Conservation (phyloP, 1,140 invertebrate genomes). For the Caenorhabditis briggsae region DNA sequence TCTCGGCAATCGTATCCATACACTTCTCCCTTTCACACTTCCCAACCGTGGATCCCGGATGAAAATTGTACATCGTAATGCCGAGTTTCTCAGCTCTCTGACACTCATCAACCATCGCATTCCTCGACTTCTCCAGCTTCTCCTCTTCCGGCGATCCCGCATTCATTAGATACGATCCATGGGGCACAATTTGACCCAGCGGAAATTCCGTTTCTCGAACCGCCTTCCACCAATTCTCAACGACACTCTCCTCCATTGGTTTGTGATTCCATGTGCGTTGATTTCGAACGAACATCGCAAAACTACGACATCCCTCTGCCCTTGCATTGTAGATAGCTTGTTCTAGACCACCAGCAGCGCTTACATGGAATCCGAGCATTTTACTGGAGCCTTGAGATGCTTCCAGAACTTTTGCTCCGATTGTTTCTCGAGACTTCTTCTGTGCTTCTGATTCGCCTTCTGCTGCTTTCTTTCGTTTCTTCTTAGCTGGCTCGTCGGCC, state of each 20-base stretch:
- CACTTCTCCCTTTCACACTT: constrained; percentile 78
- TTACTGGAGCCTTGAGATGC: constrained; percentile 82
- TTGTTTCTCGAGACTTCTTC: neutral
- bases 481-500: neutral
- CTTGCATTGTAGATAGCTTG: constrained; percentile 71
- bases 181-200: constrained; percentile 78
- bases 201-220: constrained; percentile 70
- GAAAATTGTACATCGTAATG: constrained; percentile 80
- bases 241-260: constrained; percentile 78
- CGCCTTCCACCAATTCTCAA: constrained; percentile 78
- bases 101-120: constrained; percentile 80
- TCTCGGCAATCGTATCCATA: constrained; percentile 79
- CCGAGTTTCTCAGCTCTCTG: constrained; percentile 80
- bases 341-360: constrained; percentile 79
- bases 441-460: constrained; percentile 7
- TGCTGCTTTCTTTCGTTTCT: neutral
- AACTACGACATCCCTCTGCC: constrained; percentile 78
- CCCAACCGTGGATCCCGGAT: constrained; percentile 81
- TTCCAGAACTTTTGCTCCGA: constrained; percentile 70
- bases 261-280: constrained; percentile 80
- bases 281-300: constrained; percentile 80
- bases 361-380: constrained; percentile 78
- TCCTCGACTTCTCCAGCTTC: constrained; percentile 79
- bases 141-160: constrained; percentile 79
- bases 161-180: constrained; percentile 81